A percentile compares a stretch with the other conserved stretches of the same genome.
phyloP scores from a whole-genome alignment of 1,140 invertebrate species.

The Eumeta japonica region DNA sequence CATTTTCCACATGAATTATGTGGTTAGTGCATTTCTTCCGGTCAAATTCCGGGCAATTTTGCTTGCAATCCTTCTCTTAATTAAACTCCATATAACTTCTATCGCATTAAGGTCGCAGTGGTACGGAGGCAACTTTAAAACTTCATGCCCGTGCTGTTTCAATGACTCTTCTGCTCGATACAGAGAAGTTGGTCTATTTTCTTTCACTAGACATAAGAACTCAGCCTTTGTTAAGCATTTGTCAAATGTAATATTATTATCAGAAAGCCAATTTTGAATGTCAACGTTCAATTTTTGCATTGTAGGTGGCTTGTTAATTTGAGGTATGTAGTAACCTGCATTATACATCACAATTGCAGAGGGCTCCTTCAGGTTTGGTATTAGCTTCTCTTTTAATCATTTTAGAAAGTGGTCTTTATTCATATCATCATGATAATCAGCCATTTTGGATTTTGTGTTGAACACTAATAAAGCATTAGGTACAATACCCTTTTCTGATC shows the following conservation, averaged over 20 bases:
- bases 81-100: slow-evolving; percentile 11
- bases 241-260: slow-evolving; percentile 5
- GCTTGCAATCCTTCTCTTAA: too few relatives aligned
- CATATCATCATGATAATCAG: slow-evolving; percentile 2
- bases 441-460: slow-evolving; percentile 2
- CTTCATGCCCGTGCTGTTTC: slow-evolving; percentile 7
- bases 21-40: too few relatives aligned
- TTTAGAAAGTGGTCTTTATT: slow-evolving; percentile 11
- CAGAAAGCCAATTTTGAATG: slow-evolving; percentile 5
- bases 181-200: slow-evolving; percentile 4
- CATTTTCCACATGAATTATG: too few relatives aligned
- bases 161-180: slow-evolving; percentile 8
- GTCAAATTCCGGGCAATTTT: too few relatives aligned
- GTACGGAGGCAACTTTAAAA: slow-evolving; percentile 12
- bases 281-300: neutral
- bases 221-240: too few relatives aligned
- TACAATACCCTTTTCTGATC: slow-evolving; percentile 2
- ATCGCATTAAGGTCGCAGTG: slow-evolving; percentile 16
- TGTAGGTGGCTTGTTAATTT: slow-evolving; percentile 10
- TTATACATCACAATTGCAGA: slow-evolving; percentile 10
- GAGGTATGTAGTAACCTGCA: slow-evolving; percentile 7
- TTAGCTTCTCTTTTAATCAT: slow-evolving; percentile 11
- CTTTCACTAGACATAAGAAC: slow-evolving; percentile 5
- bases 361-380: slow-evolving; percentile 8
- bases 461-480: slow-evolving; percentile 3